A percentile compares a stretch with the other conserved stretches of the same genome.
Evolutionary conservation across 2,113 vertebrate genomes (phyloP).

Genomic region (human): GRCh38 chr12:71310001-71310500

Average conservation of each 20-base stretch:
- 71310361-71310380: background rate
- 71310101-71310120: conserved; percentile 6
- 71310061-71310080: background rate
- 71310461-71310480: background rate
- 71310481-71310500: background rate
- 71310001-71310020: background rate
- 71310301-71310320: background rate
- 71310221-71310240: background rate
- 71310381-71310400: background rate
- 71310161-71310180: background rate
- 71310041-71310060: background rate
- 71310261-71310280: background rate
- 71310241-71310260: background rate
- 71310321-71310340: background rate
- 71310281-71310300: background rate
- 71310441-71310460: background rate
- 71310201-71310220: background rate
- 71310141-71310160: background rate
- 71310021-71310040: background rate
- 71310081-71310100: background rate
- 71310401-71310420: background rate
- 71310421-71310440: background rate
- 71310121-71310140: background rate
- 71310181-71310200: background rate
- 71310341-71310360: background rate